Conservation (phyloP, 2,888 invertebrate genomes). For the Lampropteryx suffumata region DNA sequence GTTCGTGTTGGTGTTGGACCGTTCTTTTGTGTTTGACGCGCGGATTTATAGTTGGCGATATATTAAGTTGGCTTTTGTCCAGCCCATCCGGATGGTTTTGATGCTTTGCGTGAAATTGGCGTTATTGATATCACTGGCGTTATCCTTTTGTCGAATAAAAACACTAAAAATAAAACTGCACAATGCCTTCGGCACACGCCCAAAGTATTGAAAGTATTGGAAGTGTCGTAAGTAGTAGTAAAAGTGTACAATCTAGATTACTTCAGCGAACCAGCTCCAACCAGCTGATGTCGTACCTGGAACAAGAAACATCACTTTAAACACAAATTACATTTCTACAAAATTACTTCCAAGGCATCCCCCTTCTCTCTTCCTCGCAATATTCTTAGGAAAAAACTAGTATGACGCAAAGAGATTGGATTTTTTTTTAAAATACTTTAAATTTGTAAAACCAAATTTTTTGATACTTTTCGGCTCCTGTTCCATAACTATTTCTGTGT, state of each 20-base stretch:
- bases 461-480: too few species aligned
- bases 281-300: conserved; percentile 11
- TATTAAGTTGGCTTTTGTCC: conserved; percentile 38
- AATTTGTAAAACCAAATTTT: too few species aligned
- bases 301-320: conserved; percentile 18
- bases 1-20: conserved; percentile 18
- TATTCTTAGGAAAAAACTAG: background rate
- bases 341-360: conserved; percentile 4
- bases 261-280: conserved; percentile 3
- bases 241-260: conserved; percentile 3
- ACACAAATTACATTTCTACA: conserved; percentile 12
- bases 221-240: background rate
- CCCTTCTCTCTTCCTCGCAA: background rate
- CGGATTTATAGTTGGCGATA: conserved; percentile 38
- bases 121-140: conserved; percentile 17
- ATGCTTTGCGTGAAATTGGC: conserved; percentile 27
- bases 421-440: too few species aligned
- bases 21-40: conserved; percentile 35
- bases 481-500: background rate
- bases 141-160: conserved; percentile 4
- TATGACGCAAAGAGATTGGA: background rate
- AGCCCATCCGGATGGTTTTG: conserved; percentile 28
- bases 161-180: too few species aligned
- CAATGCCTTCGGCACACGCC: too few species aligned
- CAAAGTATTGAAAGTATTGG: background rate